Evolutionary conservation across 2,113 vertebrate species (phyloP), one percentile per base, ranked within the genome.

Genomic region (Pithys albifrons): DNA sequence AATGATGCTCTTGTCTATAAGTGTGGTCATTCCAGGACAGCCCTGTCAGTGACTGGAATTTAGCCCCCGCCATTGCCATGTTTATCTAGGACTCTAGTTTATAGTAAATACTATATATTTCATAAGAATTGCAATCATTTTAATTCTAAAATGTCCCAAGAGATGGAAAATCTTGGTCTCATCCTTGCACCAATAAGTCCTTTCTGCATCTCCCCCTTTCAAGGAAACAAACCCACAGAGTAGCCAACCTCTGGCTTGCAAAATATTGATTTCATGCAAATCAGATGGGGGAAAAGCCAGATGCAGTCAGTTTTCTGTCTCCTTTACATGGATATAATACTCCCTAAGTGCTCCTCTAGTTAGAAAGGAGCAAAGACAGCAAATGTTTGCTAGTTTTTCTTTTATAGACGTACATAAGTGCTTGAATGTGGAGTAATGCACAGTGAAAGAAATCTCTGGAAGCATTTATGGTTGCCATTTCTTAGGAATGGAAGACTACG

Each of bases 181-280:
- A 14, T 91, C 54, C 46, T 52, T 51, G 10, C 5, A 52, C 7
- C 49, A 71, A 3, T 61, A 72, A 59, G 71, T 87, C 43, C 29
- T 71, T 91, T 85, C 76, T 94, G 61, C 17, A 69, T 23, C 45
- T 93, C 66, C 24, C 45, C 55, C 57, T 92, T 79, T 93, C 83
- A 65, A 93, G 89, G 69, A 74, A 84, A 59, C 24, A 82, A 75
- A 71, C 58, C 7, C 62, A 65, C 37, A 52, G 71, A 92, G n/a
- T 59, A 96, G 55, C 57, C 88, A 96, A 46, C 49, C 88, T 89
- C 86, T 88, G 81, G 31, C 48, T 72, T 94, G 81, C 88, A 96
- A 91, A 93, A 83, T 97, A 97, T 59, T 96, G 96, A 96, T 93
- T 96, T 95, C 65, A 91, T 95, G 96, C 89, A 97, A 96, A 94